These are phyloP conservation scores for Eustalomyia histrio DNA, from an alignment of 2,888 invertebrate genomes.

Conservation along the genomic window DNA sequence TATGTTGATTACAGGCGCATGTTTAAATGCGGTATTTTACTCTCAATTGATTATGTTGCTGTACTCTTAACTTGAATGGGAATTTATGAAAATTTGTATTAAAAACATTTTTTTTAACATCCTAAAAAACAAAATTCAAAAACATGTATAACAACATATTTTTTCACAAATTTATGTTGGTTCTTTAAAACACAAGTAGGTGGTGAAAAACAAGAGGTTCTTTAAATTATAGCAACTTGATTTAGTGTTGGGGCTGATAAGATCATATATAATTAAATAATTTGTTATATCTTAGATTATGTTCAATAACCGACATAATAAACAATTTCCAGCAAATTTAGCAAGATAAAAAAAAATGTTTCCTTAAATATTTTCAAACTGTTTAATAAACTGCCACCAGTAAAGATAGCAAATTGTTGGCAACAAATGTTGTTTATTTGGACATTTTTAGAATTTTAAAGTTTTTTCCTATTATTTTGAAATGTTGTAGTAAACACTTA, in stretches of 20 bases:
- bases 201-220: conserved; percentile 43
- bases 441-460: no score
- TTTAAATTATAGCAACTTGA: not conserved
- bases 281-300: conserved; percentile 18
- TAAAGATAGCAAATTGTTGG: no score
- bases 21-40: conserved; percentile 58
- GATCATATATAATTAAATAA: conserved; percentile 49
- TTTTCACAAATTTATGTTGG: conserved; percentile 47
- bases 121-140: conserved; percentile 7
- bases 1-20: conserved; percentile 48
- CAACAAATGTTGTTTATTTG: no score
- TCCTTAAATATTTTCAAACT: no score
- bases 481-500: no score
- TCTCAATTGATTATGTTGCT: conserved; percentile 51
- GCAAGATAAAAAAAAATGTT: not conserved
- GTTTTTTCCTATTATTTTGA: no score
- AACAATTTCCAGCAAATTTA: not conserved
- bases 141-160: conserved; percentile 45
- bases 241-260: conserved; percentile 22
- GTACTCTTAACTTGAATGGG: conserved; percentile 31
- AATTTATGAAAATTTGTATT: conserved; percentile 62
- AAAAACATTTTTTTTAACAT: conserved; percentile 11
- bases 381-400: no score
- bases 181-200: conserved; percentile 56
- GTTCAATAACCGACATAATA: not conserved